A percentile compares a stretch with the other conserved stretches of the same genome.
Conservation (phyloP, 2,888 invertebrate species). For the Amblyjoppa fuscipennis region DNA sequence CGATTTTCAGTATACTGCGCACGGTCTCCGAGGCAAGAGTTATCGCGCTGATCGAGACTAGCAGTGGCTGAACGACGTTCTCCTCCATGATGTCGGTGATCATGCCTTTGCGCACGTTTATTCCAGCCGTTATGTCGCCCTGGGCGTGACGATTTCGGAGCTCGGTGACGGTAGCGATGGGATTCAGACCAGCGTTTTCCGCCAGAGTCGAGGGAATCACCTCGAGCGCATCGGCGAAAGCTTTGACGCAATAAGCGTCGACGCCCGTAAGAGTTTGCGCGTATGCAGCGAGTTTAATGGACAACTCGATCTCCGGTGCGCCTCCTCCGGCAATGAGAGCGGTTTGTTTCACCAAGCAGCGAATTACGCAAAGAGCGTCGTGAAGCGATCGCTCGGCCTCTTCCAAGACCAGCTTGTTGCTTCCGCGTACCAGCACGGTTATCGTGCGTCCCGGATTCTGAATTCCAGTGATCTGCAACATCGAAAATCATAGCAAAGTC, state of each 20-base stretch:
- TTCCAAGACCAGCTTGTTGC: constrained; percentile 93
- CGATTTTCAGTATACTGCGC: constrained; percentile 99
- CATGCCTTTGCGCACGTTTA: constrained; percentile 98
- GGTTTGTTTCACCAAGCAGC: constrained; percentile 97
- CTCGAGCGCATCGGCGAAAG: constrained; percentile 98
- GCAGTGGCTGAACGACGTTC: constrained; percentile 98
- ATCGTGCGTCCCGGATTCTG: constrained; percentile 95
- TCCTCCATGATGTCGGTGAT: constrained; percentile 99
- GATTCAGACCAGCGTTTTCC: constrained; percentile 96
- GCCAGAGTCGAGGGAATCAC: constrained; percentile 96
- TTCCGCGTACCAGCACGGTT: constrained; percentile 95
- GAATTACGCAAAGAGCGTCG: constrained; percentile 95
- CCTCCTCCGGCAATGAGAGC: constrained; percentile 98
- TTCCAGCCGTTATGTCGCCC: constrained; percentile 95
- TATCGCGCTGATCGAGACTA: constrained; percentile 97
- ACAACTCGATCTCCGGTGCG: constrained; percentile 98
- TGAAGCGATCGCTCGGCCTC: constrained; percentile 93
- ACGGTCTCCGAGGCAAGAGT: constrained; percentile 98
- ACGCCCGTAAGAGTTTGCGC: constrained; percentile 95
- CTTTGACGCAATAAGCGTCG: constrained; percentile 97
- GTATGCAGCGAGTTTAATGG: constrained; percentile 92
- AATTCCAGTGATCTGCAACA: constrained; percentile 92
- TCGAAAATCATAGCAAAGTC: constrained; percentile 10
- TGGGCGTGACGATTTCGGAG: constrained; percentile 96
- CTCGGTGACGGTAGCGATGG: constrained; percentile 98